Evolutionary conservation across 2,888 invertebrate genomes (phyloP), one percentile per base, ranked within the genome.

Genomic region (Drosophila austrosaltans): DNA sequence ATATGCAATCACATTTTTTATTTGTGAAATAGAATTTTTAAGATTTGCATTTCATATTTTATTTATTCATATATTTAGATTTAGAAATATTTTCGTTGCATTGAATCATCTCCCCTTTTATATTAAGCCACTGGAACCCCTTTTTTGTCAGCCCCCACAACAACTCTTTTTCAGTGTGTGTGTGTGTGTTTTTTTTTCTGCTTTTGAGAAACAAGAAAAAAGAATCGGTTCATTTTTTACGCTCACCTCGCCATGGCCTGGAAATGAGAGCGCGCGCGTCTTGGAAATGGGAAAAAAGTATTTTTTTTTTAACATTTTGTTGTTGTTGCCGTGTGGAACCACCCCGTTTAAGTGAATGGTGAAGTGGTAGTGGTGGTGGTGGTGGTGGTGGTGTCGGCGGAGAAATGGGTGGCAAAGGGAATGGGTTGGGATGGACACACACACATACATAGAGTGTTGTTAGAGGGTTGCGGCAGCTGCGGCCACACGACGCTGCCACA

Each of bases 401-500:
- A 22, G 22, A 20, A 53, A 54, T 53, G 59, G 59, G 58, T 59
- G 65, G 59, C 36, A 36, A 36, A 8, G 30, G 30, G 28, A 4
- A 28, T 28, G 22, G 60, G 63, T 8, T 36, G 48, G 48, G 69
- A 62, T 62, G 53, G 44, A 36, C 36, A 36, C 30, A 36, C 36
- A 36, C 56, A 20, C 7, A 36, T 2, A 44, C 7, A 0, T 16
- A 16, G 16, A 16, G 25, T 48, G 22, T 44, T 60, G 60, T 61
- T 58, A 32, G 66, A 65, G 58, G 66, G 63, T 76, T 66, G 75
- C 71, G 76, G 71, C 75, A 75, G 74, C 75, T 74, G 75, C 75
- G 76, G 75, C 71, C 82, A 76, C 62, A 75, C 75, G 72, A 78
- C 82, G 79, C 72, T 80, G 80, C 80, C 80, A n/a, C 83, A 84